These are phyloP conservation scores for Phocoena sinus DNA, from an alignment of 2,113 vertebrate species.

Conservation along the genomic window DNA sequence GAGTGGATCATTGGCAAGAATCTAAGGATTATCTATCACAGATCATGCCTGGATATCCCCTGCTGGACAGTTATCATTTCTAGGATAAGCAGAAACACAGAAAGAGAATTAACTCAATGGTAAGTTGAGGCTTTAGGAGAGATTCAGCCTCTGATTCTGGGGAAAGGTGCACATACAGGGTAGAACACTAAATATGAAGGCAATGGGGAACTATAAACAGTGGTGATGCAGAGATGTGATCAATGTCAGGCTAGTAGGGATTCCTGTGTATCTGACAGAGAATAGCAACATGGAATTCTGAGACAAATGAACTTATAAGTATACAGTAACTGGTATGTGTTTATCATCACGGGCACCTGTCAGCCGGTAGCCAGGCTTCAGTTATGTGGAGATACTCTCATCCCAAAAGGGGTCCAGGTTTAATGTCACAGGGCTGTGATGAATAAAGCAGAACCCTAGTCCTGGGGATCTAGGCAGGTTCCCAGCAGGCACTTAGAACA, in stretches of 20 bases:
- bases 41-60: background rate
- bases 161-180: background rate
- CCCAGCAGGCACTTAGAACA: background rate
- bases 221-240: background rate
- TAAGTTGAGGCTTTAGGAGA: background rate
- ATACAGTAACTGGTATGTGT: background rate
- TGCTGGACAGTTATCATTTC: background rate
- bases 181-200: background rate
- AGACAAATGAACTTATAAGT: background rate
- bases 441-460: background rate
- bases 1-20: background rate
- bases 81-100: background rate
- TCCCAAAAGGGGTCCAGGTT: background rate
- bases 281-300: background rate
- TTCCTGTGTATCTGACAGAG: background rate
- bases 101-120: background rate
- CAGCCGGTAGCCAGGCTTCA: background rate
- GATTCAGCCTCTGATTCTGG: background rate
- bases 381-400: background rate
- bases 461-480: background rate
- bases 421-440: background rate
- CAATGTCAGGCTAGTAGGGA: background rate
- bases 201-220: background rate
- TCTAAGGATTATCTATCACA: background rate
- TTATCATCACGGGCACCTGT: background rate